phyloP scores from a whole-genome alignment of 64 coral and sea anemone species.

The Acropora yongei region DNA sequence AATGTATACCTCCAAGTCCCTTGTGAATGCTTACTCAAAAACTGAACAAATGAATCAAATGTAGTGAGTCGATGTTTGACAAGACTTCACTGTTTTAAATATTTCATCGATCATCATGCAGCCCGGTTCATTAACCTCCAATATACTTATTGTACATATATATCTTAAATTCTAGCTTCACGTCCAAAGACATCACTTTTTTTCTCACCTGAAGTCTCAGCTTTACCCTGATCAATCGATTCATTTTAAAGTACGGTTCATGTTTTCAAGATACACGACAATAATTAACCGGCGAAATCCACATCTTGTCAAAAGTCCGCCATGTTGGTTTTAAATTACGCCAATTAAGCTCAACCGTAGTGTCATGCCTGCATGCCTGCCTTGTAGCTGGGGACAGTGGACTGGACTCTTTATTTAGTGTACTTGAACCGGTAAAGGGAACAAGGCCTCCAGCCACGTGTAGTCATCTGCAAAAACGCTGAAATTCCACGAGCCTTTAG shows the following conservation, averaged over 20 bases:
- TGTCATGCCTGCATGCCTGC: neutral
- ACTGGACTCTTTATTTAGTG: too few relatives aligned
- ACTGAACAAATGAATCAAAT: too few relatives aligned
- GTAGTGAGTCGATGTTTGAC: too few relatives aligned
- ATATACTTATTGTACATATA: too few relatives aligned
- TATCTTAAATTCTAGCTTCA: neutral
- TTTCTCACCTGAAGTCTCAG: slow-evolving; percentile 30
- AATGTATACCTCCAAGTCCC: too few relatives aligned
- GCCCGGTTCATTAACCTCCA: too few relatives aligned
- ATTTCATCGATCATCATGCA: neutral
- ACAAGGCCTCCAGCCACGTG: too few relatives aligned
- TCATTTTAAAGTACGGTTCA: slow-evolving; percentile 19
- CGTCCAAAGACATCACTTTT: neutral
- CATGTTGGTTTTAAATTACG: neutral
- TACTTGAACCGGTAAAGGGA: too few relatives aligned
- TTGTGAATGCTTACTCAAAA: too few relatives aligned
- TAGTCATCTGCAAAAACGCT: too few relatives aligned
- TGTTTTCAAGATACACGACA: neutral
- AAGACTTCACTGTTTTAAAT: neutral
- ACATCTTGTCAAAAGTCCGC: neutral
- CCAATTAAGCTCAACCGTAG: neutral
- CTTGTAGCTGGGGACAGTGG: too few relatives aligned
- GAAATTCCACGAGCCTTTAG: neutral
- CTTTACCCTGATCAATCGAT: slow-evolving; percentile 1
- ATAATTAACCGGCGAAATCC: neutral